Percentiles rank a stretch among this genome's conserved stretches.
Conservation (phyloP, 1,140 invertebrate genomes). For the Xylocopa sonorina region DNA sequence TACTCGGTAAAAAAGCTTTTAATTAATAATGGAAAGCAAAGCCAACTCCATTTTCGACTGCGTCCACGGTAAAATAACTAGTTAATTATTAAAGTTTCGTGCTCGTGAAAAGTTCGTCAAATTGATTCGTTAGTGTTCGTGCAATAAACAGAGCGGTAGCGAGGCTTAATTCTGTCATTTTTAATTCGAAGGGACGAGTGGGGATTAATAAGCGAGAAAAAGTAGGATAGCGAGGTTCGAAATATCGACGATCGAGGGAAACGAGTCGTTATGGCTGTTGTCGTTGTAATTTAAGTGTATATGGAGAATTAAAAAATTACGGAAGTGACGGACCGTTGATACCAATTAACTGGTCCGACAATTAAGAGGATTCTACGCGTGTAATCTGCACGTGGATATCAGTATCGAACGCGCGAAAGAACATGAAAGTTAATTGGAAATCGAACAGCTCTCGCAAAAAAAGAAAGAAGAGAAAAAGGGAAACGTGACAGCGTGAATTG, state of each 20-base stretch:
- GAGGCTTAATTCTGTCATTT: background rate
- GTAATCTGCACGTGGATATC: slow-evolving; percentile 6
- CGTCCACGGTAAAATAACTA: background rate
- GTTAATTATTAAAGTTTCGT: background rate
- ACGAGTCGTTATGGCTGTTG: background rate
- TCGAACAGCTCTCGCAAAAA: background rate
- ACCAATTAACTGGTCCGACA: background rate
- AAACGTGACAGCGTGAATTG: background rate
- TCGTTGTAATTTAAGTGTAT: slow-evolving; percentile 1
- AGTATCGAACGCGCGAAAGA: background rate
- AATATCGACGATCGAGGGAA: background rate
- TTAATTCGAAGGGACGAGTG: background rate
- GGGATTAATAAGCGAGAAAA: background rate
- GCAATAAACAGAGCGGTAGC: background rate
- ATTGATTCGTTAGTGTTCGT: background rate
- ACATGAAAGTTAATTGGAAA: slow-evolving; percentile 30
- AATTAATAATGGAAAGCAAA: background rate
- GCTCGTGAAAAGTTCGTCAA: background rate
- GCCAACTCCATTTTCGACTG: background rate
- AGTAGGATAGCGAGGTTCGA: background rate
- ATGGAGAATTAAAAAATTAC: background rate
- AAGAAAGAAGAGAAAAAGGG: background rate
- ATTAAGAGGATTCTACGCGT: background rate
- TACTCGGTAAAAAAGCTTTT: too few species aligned
- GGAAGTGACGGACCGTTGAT: background rate